Evolutionary conservation across 2,888 invertebrate species (phyloP), one percentile per base, ranked within the genome.

Genomic region (Acronicta alni): DNA sequence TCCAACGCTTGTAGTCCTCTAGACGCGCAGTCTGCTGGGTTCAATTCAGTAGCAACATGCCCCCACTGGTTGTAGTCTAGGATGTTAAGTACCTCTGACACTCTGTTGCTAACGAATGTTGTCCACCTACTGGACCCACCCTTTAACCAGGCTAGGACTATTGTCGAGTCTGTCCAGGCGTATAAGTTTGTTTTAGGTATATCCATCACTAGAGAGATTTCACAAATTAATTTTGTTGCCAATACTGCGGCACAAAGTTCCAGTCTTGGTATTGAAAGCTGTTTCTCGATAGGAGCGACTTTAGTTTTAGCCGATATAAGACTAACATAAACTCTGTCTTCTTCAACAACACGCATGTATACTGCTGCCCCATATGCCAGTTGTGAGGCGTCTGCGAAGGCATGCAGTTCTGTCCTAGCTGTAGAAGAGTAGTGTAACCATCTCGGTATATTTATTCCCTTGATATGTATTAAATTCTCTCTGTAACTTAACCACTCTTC

Each of bases 231-330:
- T 57, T 62, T 66, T 0, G 57, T 16, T 44, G 52, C 46, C 10
- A 58, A 2, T 8, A 17, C n/a, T 0, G 61, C 65, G 4, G 39
- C 61, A 44, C 61, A 61, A 0, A 65, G 42, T 20, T 65, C 61
- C 10, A 65, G 16, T n/a, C 61, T 47, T 5, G 55, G 55, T 0
- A 64, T 47, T 4, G 51, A 47, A 0, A 42, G 0, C n/a, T 47
- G 46, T 42, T 55, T 55, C 14, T 41, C 55, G 3, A 44, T 26
- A 32, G 54, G 54, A 16, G 62, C 53, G 0, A 62, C 57, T 9
- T 45, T 52, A 2, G 61, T 57, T 55, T 62, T 57, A 0, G 53
- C 39, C 1, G 53, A 23, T 18, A 53, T 35, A 3, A 57, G 12
- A 16, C 26, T 15, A 3, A 54, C 48, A 17, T 45, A 46, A 7